phyloP scores from a whole-genome alignment of 2,888 invertebrate species.

The Selenia dentaria region DNA sequence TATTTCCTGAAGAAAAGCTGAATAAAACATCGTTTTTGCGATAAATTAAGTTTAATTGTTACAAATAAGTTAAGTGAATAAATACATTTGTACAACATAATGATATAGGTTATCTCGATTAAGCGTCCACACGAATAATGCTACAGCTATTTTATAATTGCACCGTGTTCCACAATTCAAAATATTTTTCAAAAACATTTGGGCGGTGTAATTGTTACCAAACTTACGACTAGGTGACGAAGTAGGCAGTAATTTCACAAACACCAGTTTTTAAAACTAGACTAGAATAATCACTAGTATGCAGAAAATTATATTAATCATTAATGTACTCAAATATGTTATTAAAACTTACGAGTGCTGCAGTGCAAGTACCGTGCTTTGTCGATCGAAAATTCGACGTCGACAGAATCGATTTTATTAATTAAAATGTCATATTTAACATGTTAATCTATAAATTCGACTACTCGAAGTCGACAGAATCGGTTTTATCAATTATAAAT shows the following conservation, averaged over 20 bases:
- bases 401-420: no score
- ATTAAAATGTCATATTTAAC: no score
- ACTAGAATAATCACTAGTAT: no score
- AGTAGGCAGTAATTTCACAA: not conserved
- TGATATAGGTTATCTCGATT: slow-evolving; percentile 11
- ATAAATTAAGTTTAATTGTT: slow-evolving; percentile 46
- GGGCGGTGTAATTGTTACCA: slow-evolving; percentile 1
- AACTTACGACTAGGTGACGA: not conserved
- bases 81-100: slow-evolving; percentile 56
- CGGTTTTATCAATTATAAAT: no score
- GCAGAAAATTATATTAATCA: no score
- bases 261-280: no score
- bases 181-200: slow-evolving; percentile 4
- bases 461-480: no score
- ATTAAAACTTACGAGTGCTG: no score
- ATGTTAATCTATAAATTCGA: no score
- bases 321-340: no score
- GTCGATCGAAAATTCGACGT: no score
- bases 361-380: no score
- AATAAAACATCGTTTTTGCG: slow-evolving; percentile 6
- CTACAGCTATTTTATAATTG: slow-evolving; percentile 14
- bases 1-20: not conserved
- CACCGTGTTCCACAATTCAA: slow-evolving; percentile 9
- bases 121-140: slow-evolving; percentile 26
- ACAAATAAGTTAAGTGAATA: slow-evolving; percentile 53